phyloP scores from a whole-genome alignment of 2,888 invertebrate species.

The Drosophila meridionalis region DNA sequence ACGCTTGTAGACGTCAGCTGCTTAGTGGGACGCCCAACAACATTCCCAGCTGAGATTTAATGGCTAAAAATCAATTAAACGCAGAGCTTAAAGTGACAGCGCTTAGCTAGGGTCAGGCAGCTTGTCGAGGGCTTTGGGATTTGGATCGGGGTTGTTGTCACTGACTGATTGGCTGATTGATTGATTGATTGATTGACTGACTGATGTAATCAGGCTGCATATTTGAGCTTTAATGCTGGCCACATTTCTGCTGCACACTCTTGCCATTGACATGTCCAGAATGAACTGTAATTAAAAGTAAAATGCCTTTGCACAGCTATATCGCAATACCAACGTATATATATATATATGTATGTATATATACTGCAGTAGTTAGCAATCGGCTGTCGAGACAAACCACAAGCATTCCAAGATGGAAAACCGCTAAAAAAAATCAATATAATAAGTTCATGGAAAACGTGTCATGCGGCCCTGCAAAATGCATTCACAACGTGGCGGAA shows the following conservation, averaged over 20 bases:
- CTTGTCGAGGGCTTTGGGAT: conserved; percentile 14
- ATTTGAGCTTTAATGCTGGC: conserved; percentile 11
- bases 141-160: conserved; percentile 15
- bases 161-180: conserved; percentile 38
- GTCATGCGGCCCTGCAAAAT: conserved; percentile 44
- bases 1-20: not conserved
- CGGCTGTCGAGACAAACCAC: conserved; percentile 36
- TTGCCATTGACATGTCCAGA: conserved; percentile 33
- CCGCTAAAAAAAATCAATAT: conserved; percentile 72
- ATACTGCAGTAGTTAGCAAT: conserved; percentile 19
- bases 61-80: conserved; percentile 71
- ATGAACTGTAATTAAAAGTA: conserved; percentile 39
- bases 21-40: not conserved
- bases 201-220: conserved; percentile 25
- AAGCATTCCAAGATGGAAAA: conserved; percentile 50
- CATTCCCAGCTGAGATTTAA: conserved; percentile 44
- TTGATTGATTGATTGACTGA: conserved; percentile 38
- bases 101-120: conserved; percentile 5
- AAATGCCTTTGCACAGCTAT: conserved; percentile 12
- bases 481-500: conserved; percentile 26
- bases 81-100: conserved; percentile 39
- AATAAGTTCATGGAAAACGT: conserved; percentile 72
- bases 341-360: not conserved
- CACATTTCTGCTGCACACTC: conserved; percentile 10
- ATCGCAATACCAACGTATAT: conserved; percentile 11